Conservation (phyloP, 1,140 invertebrate genomes). For the Pararge aegeria region DNA sequence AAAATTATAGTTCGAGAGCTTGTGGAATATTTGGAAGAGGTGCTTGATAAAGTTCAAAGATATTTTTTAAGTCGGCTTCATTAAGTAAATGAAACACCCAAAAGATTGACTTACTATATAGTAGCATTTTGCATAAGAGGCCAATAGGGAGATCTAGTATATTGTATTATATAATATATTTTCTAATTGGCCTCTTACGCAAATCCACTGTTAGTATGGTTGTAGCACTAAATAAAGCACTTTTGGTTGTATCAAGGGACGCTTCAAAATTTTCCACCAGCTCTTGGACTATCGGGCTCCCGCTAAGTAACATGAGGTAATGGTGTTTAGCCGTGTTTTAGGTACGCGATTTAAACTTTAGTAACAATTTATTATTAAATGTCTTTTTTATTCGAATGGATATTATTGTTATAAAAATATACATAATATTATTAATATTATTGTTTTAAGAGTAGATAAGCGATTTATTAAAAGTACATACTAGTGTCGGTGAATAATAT, state of each 20-base stretch:
- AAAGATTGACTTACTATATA: no score
- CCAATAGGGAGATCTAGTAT: no score
- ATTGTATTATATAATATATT: no score
- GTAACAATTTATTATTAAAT: conserved; percentile 16
- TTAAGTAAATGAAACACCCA: no score
- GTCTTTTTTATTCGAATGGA: conserved; percentile 28
- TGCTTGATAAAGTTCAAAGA: conserved; percentile 8
- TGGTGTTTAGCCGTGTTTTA: conserved; percentile 22
- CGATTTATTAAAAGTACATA: neutral
- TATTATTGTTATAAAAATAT: conserved; percentile 29
- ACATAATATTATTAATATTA: neutral
- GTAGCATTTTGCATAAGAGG: no score
- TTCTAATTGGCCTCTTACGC: no score
- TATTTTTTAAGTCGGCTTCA: neutral
- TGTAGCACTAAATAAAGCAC: no score
- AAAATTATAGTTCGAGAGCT: neutral
- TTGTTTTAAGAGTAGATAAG: neutral
- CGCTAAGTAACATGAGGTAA: conserved; percentile 59
- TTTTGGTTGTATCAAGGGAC: no score
- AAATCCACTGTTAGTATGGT: no score
- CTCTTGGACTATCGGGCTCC: conserved; percentile 4
- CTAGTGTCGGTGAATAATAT: no score
- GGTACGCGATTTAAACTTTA: conserved; percentile 15
- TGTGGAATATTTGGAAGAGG: neutral
- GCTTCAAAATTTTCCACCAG: neutral